Evolutionary conservation across 1,140 invertebrate genomes (phyloP).

Genomic region (Drosophila busckii): DNA sequence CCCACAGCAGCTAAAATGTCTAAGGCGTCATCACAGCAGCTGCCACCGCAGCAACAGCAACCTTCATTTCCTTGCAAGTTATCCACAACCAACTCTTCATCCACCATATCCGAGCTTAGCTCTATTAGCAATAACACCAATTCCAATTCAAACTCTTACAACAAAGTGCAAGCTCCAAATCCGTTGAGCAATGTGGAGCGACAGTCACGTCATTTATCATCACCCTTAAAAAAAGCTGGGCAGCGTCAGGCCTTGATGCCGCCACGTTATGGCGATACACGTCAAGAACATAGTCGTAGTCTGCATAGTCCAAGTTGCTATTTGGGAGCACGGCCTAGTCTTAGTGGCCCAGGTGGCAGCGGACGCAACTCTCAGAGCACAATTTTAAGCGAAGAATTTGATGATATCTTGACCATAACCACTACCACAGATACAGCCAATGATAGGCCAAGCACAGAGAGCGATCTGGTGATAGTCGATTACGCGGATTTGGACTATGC

Average conservation of each 20-base stretch:
- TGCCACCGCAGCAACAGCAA: conserved; percentile 5
- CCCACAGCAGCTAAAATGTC: conserved; percentile 41
- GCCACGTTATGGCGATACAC: conserved; percentile 54
- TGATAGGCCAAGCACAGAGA: conserved; percentile 53
- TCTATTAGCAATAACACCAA: conserved; percentile 64
- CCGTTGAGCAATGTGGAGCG: conserved; percentile 50
- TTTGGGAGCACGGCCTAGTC: conserved; percentile 27
- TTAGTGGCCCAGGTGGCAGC: conserved; percentile 43
- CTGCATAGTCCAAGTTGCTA: conserved; percentile 62
- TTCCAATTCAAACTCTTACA: conserved; percentile 33
- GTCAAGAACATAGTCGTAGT: conserved; percentile 43
- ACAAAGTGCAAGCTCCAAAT: conserved; percentile 1
- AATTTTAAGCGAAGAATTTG: conserved; percentile 77
- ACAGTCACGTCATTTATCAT: conserved; percentile 68
- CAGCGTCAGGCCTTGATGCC: conserved; percentile 44
- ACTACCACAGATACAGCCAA: conserved; percentile 60
- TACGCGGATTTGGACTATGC: conserved; percentile 69
- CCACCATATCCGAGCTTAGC: conserved; percentile 75
- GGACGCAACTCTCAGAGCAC: conserved; percentile 73
- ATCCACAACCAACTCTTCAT: conserved; percentile 58
- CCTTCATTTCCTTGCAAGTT: conserved; percentile 24
- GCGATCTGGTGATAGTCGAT: conserved; percentile 75
- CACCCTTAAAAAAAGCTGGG: conserved; percentile 71
- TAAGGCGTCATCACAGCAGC: conserved; percentile 17
- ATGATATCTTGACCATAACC: conserved; percentile 77